phyloP scores from a whole-genome alignment of 1,140 invertebrate genomes.

The Agraylea sexmaculata region DNA sequence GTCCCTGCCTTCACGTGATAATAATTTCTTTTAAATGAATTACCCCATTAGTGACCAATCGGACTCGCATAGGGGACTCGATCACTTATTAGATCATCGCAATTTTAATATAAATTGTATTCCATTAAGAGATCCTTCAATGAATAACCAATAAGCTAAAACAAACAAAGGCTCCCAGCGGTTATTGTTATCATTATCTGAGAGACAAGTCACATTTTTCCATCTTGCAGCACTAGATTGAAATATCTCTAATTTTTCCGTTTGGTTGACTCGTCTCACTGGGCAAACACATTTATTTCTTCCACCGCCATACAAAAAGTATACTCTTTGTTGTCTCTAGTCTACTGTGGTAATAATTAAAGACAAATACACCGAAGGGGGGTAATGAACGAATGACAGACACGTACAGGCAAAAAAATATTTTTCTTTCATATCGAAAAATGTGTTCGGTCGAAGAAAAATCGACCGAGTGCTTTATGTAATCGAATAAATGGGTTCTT shows the following conservation, averaged over 20 bases:
- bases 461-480: too few relatives aligned
- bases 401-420: too few relatives aligned
- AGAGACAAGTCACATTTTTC: background rate
- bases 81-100: background rate
- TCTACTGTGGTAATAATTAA: conserved; percentile 21
- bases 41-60: conserved; percentile 18
- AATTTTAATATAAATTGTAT: conserved; percentile 1
- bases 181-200: background rate
- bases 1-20: conserved; percentile 19
- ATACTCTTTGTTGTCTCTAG: conserved; percentile 16
- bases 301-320: conserved; percentile 16
- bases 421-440: too few relatives aligned
- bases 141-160: background rate
- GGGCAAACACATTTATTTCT: conserved; percentile 4
- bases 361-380: conserved; percentile 19
- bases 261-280: conserved; percentile 2
- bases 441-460: too few relatives aligned
- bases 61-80: background rate
- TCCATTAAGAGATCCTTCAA: background rate
- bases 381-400: too few relatives aligned
- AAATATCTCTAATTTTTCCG: conserved; percentile 10
- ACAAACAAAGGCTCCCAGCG: background rate
- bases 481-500: too few relatives aligned
- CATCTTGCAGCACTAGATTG: conserved; percentile 1
- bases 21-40: conserved; percentile 23